Conservation (phyloP, 2,888 invertebrate genomes). For the Drosophila paranaensis region DNA sequence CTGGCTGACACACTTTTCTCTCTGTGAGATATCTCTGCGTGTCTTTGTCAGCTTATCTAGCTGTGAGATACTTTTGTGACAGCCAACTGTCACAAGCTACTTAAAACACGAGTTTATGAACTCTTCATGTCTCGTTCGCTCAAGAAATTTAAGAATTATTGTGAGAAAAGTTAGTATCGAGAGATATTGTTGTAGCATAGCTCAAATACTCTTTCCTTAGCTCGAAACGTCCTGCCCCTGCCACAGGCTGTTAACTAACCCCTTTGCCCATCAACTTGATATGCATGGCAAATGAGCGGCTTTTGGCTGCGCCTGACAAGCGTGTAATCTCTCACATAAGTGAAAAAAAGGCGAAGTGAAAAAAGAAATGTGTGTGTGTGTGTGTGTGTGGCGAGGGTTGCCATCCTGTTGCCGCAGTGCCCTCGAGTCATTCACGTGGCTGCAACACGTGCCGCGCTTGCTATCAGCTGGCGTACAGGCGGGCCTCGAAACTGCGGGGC, state of each 20-base stretch:
- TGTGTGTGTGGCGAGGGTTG: constrained; percentile 5
- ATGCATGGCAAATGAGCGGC: constrained; percentile 45
- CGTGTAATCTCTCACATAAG: constrained; percentile 71
- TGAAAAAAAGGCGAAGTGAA: constrained; percentile 34
- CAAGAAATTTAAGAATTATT: background rate
- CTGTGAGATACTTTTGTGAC: constrained; percentile 15
- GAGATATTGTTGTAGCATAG: background rate
- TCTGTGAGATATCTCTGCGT: background rate
- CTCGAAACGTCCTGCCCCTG: background rate
- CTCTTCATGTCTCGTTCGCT: background rate
- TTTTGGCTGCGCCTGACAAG: constrained; percentile 59
- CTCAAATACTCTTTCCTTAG: background rate
- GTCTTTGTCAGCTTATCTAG: constrained; percentile 8
- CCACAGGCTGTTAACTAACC: constrained; percentile 1
- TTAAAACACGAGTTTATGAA: constrained; percentile 1
- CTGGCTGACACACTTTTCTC: constrained; percentile 42
- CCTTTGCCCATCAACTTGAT: constrained; percentile 38
- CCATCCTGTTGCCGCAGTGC: constrained; percentile 5
- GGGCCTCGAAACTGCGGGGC: constrained; percentile 39
- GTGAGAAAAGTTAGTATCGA: background rate
- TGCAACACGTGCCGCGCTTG: constrained; percentile 61
- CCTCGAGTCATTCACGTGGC: constrained; percentile 50
- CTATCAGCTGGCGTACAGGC: constrained; percentile 53
- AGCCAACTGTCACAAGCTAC: constrained; percentile 9
- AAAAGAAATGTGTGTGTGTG: constrained; percentile 9